These are phyloP conservation scores for Macroramphosus scolopax DNA, from an alignment of 2,797 vertebrate genomes.

Conservation along the genomic window DNA sequence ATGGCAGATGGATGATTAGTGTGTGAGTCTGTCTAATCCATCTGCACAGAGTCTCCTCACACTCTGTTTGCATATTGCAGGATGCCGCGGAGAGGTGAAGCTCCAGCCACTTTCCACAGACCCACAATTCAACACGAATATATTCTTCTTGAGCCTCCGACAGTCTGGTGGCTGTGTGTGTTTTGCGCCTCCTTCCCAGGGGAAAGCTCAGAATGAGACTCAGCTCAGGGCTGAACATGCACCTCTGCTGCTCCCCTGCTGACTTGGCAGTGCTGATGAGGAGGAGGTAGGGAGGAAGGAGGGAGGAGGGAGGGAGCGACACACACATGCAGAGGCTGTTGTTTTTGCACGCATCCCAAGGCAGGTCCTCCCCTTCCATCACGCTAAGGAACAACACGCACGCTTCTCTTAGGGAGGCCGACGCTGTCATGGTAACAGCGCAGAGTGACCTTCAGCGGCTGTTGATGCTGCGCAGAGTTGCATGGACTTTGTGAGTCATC, in stretches of 20 bases:
- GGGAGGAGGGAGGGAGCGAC: too few relatives aligned
- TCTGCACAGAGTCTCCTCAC: slow-evolving; percentile 47
- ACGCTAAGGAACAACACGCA: slow-evolving; percentile 25
- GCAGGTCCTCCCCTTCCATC: slow-evolving; percentile 45
- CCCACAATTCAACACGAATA: slow-evolving; percentile 12
- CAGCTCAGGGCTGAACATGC: slow-evolving; percentile 54
- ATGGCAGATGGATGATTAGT: slow-evolving; percentile 63
- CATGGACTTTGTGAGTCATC: slow-evolving; percentile 71
- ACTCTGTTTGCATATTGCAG: slow-evolving; percentile 43
- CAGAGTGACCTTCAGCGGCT: slow-evolving; percentile 71
- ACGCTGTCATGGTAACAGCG: slow-evolving; percentile 71
- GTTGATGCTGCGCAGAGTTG: slow-evolving; percentile 60
- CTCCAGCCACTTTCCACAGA: slow-evolving; percentile 26
- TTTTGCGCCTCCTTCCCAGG: slow-evolving; percentile 14
- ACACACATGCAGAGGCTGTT: too few relatives aligned
- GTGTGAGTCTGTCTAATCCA: slow-evolving; percentile 43
- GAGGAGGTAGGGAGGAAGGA: neutral
- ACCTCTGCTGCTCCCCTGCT: slow-evolving; percentile 59
- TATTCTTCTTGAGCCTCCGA: slow-evolving; percentile 12
- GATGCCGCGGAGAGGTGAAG: slow-evolving; percentile 23
- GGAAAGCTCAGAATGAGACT: too few relatives aligned
- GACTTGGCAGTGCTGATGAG: slow-evolving; percentile 40
- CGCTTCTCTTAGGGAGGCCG: slow-evolving; percentile 57
- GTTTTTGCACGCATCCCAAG: slow-evolving; percentile 23
- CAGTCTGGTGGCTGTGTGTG: neutral